phyloP scores from a whole-genome alignment of 2,888 invertebrate species.

The Sinotaia quadrata region DNA sequence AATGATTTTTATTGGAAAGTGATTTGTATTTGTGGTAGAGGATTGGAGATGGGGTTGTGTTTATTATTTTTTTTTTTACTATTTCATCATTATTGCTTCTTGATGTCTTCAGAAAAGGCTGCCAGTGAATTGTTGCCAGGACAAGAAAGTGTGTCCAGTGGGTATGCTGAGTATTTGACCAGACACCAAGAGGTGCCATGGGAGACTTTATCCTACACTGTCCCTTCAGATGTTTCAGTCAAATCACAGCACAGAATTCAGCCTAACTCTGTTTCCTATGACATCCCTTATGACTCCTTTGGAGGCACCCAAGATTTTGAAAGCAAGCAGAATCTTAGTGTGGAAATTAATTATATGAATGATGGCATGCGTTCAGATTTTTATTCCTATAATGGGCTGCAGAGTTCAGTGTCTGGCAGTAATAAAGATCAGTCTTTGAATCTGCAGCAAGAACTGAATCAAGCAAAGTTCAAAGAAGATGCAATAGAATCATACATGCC shows the following conservation, averaged over 20 bases:
- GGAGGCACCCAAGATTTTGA: not conserved
- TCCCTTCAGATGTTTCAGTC: not conserved
- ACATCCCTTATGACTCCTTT: constrained; percentile 36
- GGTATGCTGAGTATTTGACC: constrained; percentile 50
- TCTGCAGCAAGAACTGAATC: constrained; percentile 4
- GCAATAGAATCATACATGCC: constrained; percentile 14
- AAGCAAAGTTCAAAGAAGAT: constrained; percentile 18
- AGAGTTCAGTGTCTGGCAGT: constrained; percentile 1
- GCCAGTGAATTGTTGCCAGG: constrained; percentile 50
- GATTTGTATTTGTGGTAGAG: too few relatives aligned
- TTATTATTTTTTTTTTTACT: not conserved
- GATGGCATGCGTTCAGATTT: too few relatives aligned
- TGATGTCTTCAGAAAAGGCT: constrained; percentile 44
- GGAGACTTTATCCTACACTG: constrained; percentile 33
- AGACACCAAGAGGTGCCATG: constrained; percentile 47
- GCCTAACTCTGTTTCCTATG: constrained; percentile 27
- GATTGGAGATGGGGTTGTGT: too few relatives aligned
- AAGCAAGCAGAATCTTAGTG: not conserved
- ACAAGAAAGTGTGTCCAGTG: constrained; percentile 51
- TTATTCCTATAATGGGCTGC: constrained; percentile 12
- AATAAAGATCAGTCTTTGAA: not conserved
- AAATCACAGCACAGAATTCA: constrained; percentile 5
- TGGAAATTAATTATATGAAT: too few relatives aligned
- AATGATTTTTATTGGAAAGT: too few relatives aligned
- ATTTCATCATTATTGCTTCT: too few relatives aligned